phyloP scores from a whole-genome alignment of 2,113 vertebrate species.

The Rhegmatorhina hoffmannsi region DNA sequence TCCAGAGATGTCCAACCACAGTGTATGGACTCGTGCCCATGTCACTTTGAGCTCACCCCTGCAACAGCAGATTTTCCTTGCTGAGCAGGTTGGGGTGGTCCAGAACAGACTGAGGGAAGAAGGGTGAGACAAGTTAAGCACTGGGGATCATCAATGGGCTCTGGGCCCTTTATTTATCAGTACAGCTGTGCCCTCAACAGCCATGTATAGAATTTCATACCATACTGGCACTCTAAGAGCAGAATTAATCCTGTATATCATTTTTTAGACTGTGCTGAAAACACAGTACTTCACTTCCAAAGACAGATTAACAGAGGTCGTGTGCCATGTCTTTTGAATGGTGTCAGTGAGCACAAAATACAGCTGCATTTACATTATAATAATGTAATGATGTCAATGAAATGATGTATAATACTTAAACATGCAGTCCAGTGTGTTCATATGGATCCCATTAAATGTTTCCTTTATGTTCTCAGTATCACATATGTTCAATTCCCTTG shows the following conservation, averaged over 20 bases:
- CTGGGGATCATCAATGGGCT: neutral
- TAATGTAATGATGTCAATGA: neutral
- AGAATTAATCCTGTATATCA: neutral
- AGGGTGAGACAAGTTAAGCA: neutral
- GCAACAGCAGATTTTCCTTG: neutral
- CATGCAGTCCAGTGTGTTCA: neutral
- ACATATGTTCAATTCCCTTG: neutral
- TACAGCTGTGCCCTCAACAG: neutral
- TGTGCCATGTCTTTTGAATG: neutral
- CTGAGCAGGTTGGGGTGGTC: neutral
- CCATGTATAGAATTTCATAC: neutral
- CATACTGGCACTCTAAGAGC: neutral
- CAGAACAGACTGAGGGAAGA: neutral
- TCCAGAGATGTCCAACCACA: neutral
- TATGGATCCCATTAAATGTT: neutral
- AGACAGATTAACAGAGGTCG: neutral
- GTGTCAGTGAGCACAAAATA: neutral
- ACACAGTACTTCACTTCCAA: neutral
- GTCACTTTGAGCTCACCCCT: neutral
- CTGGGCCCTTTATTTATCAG: neutral
- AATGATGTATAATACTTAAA: neutral
- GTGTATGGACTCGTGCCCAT: neutral
- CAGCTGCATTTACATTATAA: neutral
- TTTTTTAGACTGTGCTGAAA: neutral
- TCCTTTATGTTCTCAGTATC: slow-evolving; percentile 9